phyloP scores from a whole-genome alignment of 2,797 vertebrate species.

The Pseudomugil gertrudae region DNA sequence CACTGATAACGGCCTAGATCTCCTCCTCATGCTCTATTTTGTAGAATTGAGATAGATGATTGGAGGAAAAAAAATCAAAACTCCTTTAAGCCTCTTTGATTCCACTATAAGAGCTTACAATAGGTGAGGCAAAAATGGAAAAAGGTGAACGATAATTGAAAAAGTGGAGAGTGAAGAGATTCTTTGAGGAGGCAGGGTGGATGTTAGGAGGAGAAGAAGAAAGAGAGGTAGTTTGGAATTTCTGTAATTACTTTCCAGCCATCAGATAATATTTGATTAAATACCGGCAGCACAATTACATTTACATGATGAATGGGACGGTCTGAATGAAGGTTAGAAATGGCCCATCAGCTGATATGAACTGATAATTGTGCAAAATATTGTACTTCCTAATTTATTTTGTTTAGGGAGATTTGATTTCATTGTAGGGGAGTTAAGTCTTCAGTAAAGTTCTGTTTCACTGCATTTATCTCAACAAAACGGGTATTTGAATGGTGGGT shows the following conservation, averaged over 20 bases:
- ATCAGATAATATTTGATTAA: constrained; percentile 96
- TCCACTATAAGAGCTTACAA: constrained; percentile 63
- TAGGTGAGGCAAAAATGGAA: constrained; percentile 59
- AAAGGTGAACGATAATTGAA: constrained; percentile 46
- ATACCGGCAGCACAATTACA: constrained; percentile 93
- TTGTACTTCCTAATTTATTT: constrained; percentile 86
- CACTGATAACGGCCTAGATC: constrained; percentile 33
- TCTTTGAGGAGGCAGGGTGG: neutral
- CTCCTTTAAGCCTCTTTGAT: constrained; percentile 59
- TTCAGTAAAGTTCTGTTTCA: constrained; percentile 63
- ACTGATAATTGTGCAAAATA: constrained; percentile 87
- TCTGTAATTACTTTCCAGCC: constrained; percentile 90
- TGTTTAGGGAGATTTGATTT: constrained; percentile 82
- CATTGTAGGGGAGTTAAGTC: constrained; percentile 47
- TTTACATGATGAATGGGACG: constrained; percentile 91
- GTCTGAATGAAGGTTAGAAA: constrained; percentile 86
- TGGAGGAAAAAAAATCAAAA: constrained; percentile 37
- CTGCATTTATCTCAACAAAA: constrained; percentile 82
- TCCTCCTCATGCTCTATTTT: constrained; percentile 43
- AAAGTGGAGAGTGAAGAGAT: constrained; percentile 51
- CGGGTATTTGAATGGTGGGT: constrained; percentile 76
- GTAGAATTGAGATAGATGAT: constrained; percentile 63
- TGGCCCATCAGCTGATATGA: constrained; percentile 87
- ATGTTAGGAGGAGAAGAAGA: constrained; percentile 45
- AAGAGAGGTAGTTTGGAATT: constrained; percentile 80